These are phyloP conservation scores for Amphimallon solstitiale DNA, from an alignment of 2,888 invertebrate species.

Conservation along the genomic window DNA sequence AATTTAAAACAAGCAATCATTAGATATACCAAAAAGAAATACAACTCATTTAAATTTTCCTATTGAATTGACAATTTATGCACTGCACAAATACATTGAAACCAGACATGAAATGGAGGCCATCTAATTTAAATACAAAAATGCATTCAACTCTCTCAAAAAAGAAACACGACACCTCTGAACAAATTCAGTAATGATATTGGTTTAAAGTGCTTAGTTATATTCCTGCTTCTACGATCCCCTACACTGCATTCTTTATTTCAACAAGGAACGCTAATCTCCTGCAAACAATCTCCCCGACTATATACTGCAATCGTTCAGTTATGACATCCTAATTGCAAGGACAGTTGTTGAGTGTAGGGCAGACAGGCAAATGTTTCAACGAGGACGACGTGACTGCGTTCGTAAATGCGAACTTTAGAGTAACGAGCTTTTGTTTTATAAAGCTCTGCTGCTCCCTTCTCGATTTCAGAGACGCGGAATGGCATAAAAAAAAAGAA, in stretches of 20 bases:
- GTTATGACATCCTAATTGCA: constrained; percentile 45
- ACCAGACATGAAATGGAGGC: no score
- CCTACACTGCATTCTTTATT: constrained; percentile 1
- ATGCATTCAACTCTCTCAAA: no score
- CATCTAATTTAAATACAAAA: no score
- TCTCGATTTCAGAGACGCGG: neutral
- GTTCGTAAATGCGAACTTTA: constrained; percentile 39
- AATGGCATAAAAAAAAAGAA: neutral
- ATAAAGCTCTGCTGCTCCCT: constrained; percentile 9
- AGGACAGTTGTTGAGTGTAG: constrained; percentile 38
- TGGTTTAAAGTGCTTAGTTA: no score
- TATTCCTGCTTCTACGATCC: neutral
- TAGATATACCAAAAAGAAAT: no score
- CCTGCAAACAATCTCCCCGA: neutral
- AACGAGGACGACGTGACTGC: constrained; percentile 42
- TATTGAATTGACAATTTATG: no score
- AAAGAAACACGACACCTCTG: no score
- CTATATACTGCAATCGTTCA: constrained; percentile 14
- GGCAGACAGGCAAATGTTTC: constrained; percentile 41
- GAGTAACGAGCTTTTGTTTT: constrained; percentile 36
- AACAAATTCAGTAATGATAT: no score
- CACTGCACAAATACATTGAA: no score
- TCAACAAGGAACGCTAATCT: constrained; percentile 5
- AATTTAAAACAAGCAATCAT: no score
- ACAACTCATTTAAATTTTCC: no score